Percentiles rank a stretch among this genome's conserved stretches.
Evolutionary conservation across 2,888 invertebrate genomes (phyloP).

Genomic region (Uropetala carovei): DNA sequence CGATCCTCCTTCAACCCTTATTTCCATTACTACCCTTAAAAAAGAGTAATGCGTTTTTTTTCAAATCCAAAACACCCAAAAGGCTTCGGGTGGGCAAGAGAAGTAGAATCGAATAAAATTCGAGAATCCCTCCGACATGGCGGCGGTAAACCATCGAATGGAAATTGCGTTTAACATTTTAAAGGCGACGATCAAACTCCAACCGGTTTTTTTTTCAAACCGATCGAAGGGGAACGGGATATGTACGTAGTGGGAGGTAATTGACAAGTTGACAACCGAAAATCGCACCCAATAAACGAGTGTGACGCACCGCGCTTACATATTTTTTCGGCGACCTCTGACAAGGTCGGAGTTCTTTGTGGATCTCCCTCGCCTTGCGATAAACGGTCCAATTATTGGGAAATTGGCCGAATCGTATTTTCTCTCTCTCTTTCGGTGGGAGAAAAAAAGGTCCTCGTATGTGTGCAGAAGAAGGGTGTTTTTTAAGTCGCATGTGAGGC

Average conservation of each 20-base stretch:
- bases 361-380: constrained; percentile 13
- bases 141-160: constrained; percentile 1
- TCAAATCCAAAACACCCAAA: not conserved
- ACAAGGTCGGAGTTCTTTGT: not conserved
- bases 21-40: not conserved
- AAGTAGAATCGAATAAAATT: not conserved
- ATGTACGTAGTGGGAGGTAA: constrained; percentile 17
- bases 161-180: constrained; percentile 50
- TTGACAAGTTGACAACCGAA: constrained; percentile 61
- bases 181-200: constrained; percentile 4
- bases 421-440: not conserved
- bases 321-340: not conserved
- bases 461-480: not conserved
- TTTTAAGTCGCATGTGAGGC: not conserved
- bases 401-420: constrained; percentile 48
- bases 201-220: not conserved
- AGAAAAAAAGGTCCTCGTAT: not conserved
- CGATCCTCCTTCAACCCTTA: not conserved
- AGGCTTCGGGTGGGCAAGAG: not conserved
- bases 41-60: not conserved
- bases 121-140: not conserved
- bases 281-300: constrained; percentile 40
- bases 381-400: constrained; percentile 56
- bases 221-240: not conserved
- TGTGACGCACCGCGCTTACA: not conserved